phyloP scores from a whole-genome alignment of 37 sponge, comb jelly and placozoan species.

The Haliclona indistincta region DNA sequence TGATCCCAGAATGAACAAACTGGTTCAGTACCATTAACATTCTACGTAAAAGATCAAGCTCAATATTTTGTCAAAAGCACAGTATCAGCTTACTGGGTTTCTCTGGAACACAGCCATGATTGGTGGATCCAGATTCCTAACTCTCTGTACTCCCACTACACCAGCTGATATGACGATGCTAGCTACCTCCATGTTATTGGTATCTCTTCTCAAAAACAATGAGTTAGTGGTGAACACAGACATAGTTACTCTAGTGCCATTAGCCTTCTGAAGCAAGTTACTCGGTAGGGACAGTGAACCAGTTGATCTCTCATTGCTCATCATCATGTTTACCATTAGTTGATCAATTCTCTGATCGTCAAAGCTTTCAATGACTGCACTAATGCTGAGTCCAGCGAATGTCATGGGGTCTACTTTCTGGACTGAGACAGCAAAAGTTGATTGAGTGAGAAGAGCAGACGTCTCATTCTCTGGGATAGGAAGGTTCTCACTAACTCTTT shows the following conservation, averaged over 20 bases:
- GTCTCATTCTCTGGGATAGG: too few species aligned
- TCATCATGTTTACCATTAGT: too few species aligned
- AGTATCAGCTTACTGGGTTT: constrained; percentile 17
- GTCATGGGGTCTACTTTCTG: too few species aligned
- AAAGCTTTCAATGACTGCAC: too few species aligned
- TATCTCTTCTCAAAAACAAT: constrained; percentile 22
- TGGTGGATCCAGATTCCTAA: constrained; percentile 8
- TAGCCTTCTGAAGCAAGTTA: too few species aligned
- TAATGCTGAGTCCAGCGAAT: too few species aligned
- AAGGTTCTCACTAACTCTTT: too few species aligned
- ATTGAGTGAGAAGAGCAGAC: too few species aligned
- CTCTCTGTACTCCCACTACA: constrained; percentile 2
- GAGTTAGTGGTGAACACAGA: constrained; percentile 11
- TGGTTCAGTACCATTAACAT: constrained; percentile 9
- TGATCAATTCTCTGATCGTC: too few species aligned
- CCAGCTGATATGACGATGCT: constrained; percentile 22
- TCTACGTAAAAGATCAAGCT: neutral
- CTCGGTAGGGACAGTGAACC: constrained; percentile 11
- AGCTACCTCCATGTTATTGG: constrained; percentile 1
- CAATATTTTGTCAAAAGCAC: too few species aligned
- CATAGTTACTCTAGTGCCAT: neutral
- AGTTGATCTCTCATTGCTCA: too few species aligned
- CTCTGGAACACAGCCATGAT: constrained; percentile 3
- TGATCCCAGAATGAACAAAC: constrained; percentile 51
- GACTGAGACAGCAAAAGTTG: too few species aligned